These are phyloP conservation scores for Diprion similis DNA, from an alignment of 1,140 invertebrate species.

Conservation along the genomic window DNA sequence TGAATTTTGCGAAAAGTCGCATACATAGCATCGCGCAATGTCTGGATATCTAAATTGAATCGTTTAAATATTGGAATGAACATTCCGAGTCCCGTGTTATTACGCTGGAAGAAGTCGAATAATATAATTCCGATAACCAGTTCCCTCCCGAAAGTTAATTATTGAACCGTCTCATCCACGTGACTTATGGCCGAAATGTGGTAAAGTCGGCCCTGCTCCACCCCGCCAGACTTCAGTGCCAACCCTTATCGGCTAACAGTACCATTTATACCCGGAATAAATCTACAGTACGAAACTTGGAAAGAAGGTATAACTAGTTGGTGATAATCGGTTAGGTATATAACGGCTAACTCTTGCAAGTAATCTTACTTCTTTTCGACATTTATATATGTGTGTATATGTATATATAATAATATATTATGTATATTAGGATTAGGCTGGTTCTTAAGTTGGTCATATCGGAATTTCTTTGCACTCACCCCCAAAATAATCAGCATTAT, in stretches of 20 bases:
- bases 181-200: conserved; percentile 51
- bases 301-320: conserved; percentile 6
- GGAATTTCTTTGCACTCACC: too few relatives aligned
- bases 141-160: conserved; percentile 53
- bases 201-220: conserved; percentile 32
- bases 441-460: too few relatives aligned
- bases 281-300: not conserved
- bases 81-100: conserved; percentile 30
- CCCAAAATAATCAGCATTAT: too few relatives aligned
- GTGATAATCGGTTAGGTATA: not conserved
- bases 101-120: conserved; percentile 43
- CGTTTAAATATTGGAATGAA: conserved; percentile 31
- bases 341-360: not conserved
- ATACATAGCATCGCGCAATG: too few relatives aligned
- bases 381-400: not conserved
- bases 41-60: conserved; percentile 52
- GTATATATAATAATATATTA: too few relatives aligned
- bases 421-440: too few relatives aligned
- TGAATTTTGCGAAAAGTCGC: too few relatives aligned
- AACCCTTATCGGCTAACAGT: conserved; percentile 11
- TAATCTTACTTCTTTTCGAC: not conserved
- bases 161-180: conserved; percentile 53
- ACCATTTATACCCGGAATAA: not conserved
- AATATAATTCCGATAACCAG: conserved; percentile 52
- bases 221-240: conserved; percentile 24